Evolutionary conservation across 2,888 invertebrate species (phyloP).

Genomic region (Drosophila nr. perissopoda): DNA sequence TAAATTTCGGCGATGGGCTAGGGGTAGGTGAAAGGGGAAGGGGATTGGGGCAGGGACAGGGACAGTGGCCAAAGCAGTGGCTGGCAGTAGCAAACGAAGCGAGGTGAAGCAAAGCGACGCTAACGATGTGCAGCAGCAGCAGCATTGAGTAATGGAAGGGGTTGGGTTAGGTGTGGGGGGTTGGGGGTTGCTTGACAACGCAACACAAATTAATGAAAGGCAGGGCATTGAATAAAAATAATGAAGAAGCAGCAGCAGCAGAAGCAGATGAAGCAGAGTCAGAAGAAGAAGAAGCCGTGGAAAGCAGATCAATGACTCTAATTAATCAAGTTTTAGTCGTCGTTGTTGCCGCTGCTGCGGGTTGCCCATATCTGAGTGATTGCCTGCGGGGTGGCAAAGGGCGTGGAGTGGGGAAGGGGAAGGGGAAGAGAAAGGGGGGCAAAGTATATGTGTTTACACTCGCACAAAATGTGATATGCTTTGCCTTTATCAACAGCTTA

Average conservation of each 20-base stretch:
- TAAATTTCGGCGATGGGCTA: constrained; percentile 78
- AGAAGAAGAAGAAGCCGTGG: constrained; percentile 64
- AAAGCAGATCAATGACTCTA: constrained; percentile 80
- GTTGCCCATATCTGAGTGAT: constrained; percentile 72
- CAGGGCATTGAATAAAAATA: constrained; percentile 32
- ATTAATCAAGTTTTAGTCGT: constrained; percentile 76
- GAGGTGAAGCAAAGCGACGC: constrained; percentile 19
- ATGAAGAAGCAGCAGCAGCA: constrained; percentile 12
- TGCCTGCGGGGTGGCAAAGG: constrained; percentile 26
- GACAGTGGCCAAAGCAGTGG: background rate
- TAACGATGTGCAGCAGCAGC: constrained; percentile 33
- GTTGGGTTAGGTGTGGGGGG: background rate
- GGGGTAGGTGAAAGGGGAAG: background rate
- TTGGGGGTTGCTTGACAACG: constrained; percentile 42
- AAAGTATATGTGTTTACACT: background rate
- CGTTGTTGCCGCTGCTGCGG: constrained; percentile 10
- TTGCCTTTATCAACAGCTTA: background rate
- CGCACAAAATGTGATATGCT: background rate
- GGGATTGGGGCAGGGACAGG: too few relatives aligned
- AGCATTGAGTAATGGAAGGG: background rate
- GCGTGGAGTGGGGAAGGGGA: too few relatives aligned
- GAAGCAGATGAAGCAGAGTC: background rate
- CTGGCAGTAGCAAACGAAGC: background rate
- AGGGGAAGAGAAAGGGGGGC: background rate
- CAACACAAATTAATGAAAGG: constrained; percentile 72